Evolutionary conservation across 1,140 invertebrate species (phyloP), one percentile per base, ranked within the genome.

Genomic region (Tetraneura akinire): DNA sequence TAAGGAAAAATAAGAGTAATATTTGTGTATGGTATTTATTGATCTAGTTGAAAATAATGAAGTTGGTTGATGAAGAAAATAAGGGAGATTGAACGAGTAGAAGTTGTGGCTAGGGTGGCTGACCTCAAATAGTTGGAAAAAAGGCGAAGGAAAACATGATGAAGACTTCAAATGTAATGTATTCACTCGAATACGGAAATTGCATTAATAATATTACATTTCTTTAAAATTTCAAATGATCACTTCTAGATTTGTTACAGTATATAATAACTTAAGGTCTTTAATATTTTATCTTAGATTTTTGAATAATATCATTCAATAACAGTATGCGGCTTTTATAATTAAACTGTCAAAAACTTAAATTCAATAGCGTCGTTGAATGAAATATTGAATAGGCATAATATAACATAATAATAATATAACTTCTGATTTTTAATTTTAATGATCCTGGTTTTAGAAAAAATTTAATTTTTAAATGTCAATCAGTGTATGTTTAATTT

Each of bases 331-430:
- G 23, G 68, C 5, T n/a, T 29, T 71, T 71, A 71, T 71, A 71
- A 71, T 71, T 71, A 71, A 71, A 51, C 68, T 71, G 68, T 71
- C 68, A 71, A 18, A 71, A 71, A 71, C 68, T 71, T 71, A 71
- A 71, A 14, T 9, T 8, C 21, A 47, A 68, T 68, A 68, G 37
- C n/a, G 16, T 47, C 13, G 23, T 16, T 18, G 47, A 71, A 71
- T 51, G 68, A 18, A 29, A 71, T 51, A 70, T 71, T 45, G 68
- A 71, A 71, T n/a, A n/a, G n/a, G n/a, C n/a, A n/a, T n/a, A n/a
- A n/a, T 45, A 71, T 8, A 37, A 37, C 32, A 37, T 37, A n/a
- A n/a, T n/a, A n/a, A n/a, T n/a, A n/a, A n/a, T n/a, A 37, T 71
- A 57, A 42, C 26, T 16, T 55, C 32, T 74, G 18, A 74, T n/a